Evolutionary conservation across 2,888 invertebrate species (phyloP).

Genomic region (Tipula helvola): DNA sequence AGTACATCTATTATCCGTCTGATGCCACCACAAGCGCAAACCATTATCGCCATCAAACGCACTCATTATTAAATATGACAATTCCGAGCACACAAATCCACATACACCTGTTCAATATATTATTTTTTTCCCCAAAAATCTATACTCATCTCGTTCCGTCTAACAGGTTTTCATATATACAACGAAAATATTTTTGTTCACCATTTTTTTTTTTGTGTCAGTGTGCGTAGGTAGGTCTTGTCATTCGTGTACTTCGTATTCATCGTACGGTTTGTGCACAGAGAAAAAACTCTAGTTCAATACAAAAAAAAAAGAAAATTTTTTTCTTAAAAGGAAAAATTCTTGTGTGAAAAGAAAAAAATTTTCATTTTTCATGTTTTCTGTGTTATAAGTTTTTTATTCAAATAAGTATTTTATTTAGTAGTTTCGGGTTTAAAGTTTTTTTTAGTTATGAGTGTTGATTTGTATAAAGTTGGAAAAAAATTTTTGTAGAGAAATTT

Average conservation of each 20-base stretch:
- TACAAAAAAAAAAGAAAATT: neutral
- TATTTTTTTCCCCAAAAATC: neutral
- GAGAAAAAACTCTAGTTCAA: slow-evolving; percentile 5
- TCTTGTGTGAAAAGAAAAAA: neutral
- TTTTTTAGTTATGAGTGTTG: neutral
- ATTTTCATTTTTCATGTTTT: slow-evolving; percentile 5
- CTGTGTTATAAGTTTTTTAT: neutral
- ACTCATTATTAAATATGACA: neutral
- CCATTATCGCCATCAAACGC: neutral
- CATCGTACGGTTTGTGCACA: neutral
- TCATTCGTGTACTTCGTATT: slow-evolving; percentile 6
- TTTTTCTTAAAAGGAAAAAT: neutral
- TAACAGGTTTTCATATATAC: neutral
- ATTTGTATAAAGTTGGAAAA: neutral
- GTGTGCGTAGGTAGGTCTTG: slow-evolving; percentile 9
- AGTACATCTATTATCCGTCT: neutral
- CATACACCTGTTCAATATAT: neutral
- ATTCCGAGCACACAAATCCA: neutral
- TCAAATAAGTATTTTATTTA: neutral
- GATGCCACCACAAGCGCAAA: neutral
- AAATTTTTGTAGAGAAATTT: neutral
- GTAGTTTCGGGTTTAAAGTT: neutral
- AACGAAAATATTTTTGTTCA: neutral
- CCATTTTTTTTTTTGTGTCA: neutral
- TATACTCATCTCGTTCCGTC: neutral